Conservation (phyloP, 1,140 invertebrate species). For the Cardiocondyla obscurior region DNA sequence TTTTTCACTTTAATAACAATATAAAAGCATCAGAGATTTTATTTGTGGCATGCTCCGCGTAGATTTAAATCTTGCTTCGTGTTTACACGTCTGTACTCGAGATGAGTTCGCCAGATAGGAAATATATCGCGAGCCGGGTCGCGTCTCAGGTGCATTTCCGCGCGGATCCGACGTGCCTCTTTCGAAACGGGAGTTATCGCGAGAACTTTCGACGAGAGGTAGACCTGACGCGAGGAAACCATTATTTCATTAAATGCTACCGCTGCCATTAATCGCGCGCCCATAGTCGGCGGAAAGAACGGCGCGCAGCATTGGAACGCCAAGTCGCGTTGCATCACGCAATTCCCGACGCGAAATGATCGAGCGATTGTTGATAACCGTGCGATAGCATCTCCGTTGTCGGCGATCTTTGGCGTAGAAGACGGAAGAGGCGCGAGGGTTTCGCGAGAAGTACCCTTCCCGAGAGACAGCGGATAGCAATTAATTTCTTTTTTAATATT, state of each 20-base stretch:
- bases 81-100: neutral
- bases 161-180: neutral
- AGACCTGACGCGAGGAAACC: neutral
- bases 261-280: neutral
- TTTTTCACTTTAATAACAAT: neutral
- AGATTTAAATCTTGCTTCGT: neutral
- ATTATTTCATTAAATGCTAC: slow-evolving; percentile 30
- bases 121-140: neutral
- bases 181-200: neutral
- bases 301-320: neutral
- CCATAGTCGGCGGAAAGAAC: slow-evolving; percentile 33
- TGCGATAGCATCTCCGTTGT: slow-evolving; percentile 31
- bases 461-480: slow-evolving; percentile 16
- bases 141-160: neutral
- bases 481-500: slow-evolving; percentile 56
- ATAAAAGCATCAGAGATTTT: neutral
- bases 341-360: slow-evolving; percentile 4
- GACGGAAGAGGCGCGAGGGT: neutral
- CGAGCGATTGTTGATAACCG: slow-evolving; percentile 43
- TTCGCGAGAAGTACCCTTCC: neutral
- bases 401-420: neutral
- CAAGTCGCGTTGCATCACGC: neutral
- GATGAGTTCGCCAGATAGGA: neutral
- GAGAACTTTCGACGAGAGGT: slow-evolving; percentile 9
- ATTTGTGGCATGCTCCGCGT: neutral